phyloP scores from a whole-genome alignment of 2,113 vertebrate genomes.

The Heterochromis multidens region DNA sequence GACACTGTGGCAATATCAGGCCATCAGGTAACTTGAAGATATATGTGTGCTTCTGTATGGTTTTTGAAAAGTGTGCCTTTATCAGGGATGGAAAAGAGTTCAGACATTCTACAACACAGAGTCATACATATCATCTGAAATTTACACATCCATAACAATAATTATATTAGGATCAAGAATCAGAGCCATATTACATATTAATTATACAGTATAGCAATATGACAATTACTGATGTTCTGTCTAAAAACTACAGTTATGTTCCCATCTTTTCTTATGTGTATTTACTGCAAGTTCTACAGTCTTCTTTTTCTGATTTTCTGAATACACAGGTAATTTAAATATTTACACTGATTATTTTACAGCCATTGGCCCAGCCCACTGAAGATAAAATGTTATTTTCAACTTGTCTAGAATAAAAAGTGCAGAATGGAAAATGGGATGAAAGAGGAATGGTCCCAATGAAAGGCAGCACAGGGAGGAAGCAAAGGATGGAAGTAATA shows the following conservation, averaged over 20 bases:
- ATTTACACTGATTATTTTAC: conserved; percentile 82
- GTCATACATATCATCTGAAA: conserved; percentile 56
- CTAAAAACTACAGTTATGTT: conserved; percentile 63
- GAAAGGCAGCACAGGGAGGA: not conserved
- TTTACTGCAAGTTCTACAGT: conserved; percentile 36
- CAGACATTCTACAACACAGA: conserved; percentile 55
- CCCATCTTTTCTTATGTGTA: conserved; percentile 49
- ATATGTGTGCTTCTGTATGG: conserved; percentile 23
- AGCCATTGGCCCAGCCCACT: conserved; percentile 69
- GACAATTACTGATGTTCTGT: conserved; percentile 48
- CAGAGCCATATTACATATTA: conserved; percentile 49
- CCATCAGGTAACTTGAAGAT: not conserved
- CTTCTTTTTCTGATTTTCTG: conserved; percentile 21
- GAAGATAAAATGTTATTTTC: conserved; percentile 37
- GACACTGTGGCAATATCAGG: not conserved
- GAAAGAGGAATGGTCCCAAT: conserved; percentile 13
- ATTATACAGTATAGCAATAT: conserved; percentile 66
- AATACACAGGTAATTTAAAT: conserved; percentile 70
- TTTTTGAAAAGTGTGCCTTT: conserved; percentile 16
- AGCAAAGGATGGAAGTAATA: not conserved
- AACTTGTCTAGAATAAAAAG: conserved; percentile 55
- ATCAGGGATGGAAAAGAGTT: conserved; percentile 44
- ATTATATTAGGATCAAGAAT: conserved; percentile 62
- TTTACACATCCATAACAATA: conserved; percentile 66
- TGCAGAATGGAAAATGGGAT: not conserved